These are phyloP conservation scores for Micoletzkya japonica DNA, from an alignment of 2,888 invertebrate genomes.

Conservation along the genomic window DNA sequence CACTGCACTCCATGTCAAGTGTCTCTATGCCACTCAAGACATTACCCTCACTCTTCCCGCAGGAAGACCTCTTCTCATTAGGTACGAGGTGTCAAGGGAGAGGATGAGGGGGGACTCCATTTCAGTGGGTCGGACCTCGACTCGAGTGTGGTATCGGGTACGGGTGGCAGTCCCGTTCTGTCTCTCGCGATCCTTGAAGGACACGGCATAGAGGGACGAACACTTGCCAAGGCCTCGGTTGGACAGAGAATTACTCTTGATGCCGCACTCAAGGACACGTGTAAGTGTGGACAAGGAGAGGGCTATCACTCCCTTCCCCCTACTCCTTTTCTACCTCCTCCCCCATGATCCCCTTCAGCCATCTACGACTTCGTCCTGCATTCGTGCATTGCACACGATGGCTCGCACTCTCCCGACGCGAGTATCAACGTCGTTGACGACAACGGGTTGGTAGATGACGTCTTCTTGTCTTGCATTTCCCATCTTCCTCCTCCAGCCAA, in stretches of 20 bases:
- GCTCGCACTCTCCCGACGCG: slow-evolving; percentile 57
- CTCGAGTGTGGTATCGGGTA: slow-evolving; percentile 54
- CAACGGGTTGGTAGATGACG: slow-evolving; percentile 48
- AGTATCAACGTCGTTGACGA: slow-evolving; percentile 56
- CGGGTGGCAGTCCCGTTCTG: slow-evolving; percentile 53
- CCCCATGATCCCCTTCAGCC: slow-evolving; percentile 42
- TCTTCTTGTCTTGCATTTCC: background rate
- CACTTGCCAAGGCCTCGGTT: slow-evolving; percentile 52
- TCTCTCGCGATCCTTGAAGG: slow-evolving; percentile 58
- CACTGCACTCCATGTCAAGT: slow-evolving; percentile 46
- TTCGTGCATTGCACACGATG: slow-evolving; percentile 62
- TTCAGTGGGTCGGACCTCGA: slow-evolving; percentile 40
- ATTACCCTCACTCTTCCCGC: slow-evolving; percentile 56
- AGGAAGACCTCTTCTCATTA: slow-evolving; percentile 28
- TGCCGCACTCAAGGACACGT: slow-evolving; percentile 56
- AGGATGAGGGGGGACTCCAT: background rate
- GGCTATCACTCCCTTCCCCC: too few relatives aligned
- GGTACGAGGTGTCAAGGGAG: slow-evolving; percentile 24
- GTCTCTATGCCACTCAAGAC: slow-evolving; percentile 53
- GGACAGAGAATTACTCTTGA: slow-evolving; percentile 61
- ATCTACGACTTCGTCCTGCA: slow-evolving; percentile 63
- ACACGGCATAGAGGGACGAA: slow-evolving; percentile 54
- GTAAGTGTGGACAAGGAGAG: slow-evolving; percentile 35
- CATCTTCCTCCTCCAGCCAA: too few relatives aligned
- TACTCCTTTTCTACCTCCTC: slow-evolving; percentile 20